Conservation (phyloP, 2,888 invertebrate species). For the Drosophila parthenogenetica region DNA sequence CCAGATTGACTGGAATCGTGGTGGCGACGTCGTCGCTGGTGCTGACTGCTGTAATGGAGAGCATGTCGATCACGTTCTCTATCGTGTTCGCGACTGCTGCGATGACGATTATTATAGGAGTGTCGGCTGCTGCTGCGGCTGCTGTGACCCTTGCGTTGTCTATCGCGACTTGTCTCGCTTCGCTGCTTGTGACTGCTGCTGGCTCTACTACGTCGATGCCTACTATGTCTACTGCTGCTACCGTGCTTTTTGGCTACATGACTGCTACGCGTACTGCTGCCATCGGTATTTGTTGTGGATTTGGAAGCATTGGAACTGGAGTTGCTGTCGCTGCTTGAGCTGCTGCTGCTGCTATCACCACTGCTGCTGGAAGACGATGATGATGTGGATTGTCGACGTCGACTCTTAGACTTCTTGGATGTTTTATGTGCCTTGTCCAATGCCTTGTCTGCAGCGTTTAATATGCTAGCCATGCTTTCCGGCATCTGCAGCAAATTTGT, state of each 20-base stretch:
- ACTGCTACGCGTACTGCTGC: slow-evolving; percentile 49
- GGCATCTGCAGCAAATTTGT: slow-evolving; percentile 70
- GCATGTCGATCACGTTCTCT: slow-evolving; percentile 31
- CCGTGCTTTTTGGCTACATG: slow-evolving; percentile 33
- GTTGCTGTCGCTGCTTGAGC: slow-evolving; percentile 42
- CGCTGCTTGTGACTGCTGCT: slow-evolving; percentile 41
- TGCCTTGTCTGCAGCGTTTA: slow-evolving; percentile 77
- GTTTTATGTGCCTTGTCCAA: slow-evolving; percentile 68
- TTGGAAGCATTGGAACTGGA: slow-evolving; percentile 49
- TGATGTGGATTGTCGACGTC: slow-evolving; percentile 56
- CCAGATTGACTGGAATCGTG: slow-evolving; percentile 74
- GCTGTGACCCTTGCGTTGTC: slow-evolving; percentile 29
- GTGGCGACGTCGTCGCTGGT: slow-evolving; percentile 41
- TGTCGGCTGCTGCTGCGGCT: slow-evolving; percentile 35
- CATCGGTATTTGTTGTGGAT: slow-evolving; percentile 38
- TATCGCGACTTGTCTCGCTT: slow-evolving; percentile 26
- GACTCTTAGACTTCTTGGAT: slow-evolving; percentile 47
- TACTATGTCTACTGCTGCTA: slow-evolving; percentile 33
- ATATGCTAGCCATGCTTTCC: slow-evolving; percentile 57
- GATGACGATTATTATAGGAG: slow-evolving; percentile 37
- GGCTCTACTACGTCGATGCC: slow-evolving; percentile 25
- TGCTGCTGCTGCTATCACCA: slow-evolving; percentile 44
- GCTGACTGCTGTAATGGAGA: slow-evolving; percentile 33
- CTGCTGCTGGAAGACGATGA: slow-evolving; percentile 62
- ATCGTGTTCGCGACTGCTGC: slow-evolving; percentile 29